Evolutionary conservation across 2,888 invertebrate species (phyloP), one percentile per base, ranked within the genome.

Genomic region (Gastracanthus pulcherrimus): DNA sequence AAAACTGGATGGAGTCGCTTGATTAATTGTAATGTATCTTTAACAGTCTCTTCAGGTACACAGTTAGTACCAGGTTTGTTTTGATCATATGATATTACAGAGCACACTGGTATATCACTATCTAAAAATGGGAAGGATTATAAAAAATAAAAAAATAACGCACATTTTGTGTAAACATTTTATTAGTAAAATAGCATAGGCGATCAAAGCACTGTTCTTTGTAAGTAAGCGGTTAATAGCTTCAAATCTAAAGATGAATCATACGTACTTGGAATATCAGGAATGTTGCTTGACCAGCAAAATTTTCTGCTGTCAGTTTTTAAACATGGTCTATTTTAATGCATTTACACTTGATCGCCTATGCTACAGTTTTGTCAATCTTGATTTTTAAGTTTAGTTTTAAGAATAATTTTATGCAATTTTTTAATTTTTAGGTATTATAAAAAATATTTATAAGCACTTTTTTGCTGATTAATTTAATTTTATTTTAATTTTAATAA

Each of bases 1-100:
- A 96, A 90, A 87, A 95, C 94, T 1, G 94, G 94, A 86, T 95
- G 94, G 70, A 96, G 92, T 7, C 93, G 92, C 90, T 94, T 94
- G 72, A 95, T 90, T 62, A 96, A 90, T 86, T 94, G 92, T 86
- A 95, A 93, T 16, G 96, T 95, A 70, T 93, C 93, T 76, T 93
- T 92, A 7, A 95, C 92, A 84, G 94, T 93, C 80, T 94, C 93
- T 87, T 94, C 93, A 72, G 93, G 92, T 67, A 96, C 93, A 89
- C 96, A 96, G 89, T 95, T 94, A 45, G 94, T 92, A 6, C 94
- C 94, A 16, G 94, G 93, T 85, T 93, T 92, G 81, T 93, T 92
- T 4, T 92, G 92, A 85, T 94, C 93, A 80, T 92, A 90, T 69
- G 92, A 87, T 85, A 92, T 93, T 36, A 76, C 51, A 79, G 84